Base-by-base conservation (phyloP, 2,797 vertebrate species). In the Calcarius lapponicus region DNA sequence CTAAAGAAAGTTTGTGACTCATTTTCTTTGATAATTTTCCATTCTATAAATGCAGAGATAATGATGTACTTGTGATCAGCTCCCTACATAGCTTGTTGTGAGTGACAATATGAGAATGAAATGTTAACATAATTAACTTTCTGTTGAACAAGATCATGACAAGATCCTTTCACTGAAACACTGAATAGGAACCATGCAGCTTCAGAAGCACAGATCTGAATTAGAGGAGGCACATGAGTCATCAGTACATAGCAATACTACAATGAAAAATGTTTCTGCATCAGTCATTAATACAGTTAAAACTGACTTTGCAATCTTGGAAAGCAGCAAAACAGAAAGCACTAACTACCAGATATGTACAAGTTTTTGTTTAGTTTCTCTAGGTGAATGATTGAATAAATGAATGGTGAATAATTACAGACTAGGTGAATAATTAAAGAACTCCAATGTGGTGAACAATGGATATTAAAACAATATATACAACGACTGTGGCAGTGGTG, bases 1-100 rank as follows among this genome's bases (percentile, higher is more conserved):
- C 40, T 38, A 19, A 66, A 79, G 58, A 80, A 92, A 71, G 83
- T 36, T 28, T 69, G 69, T 96, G 96, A 95, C 67, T 95, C 94
- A 93, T 79, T 76, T 93, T 79, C 93, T 87, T 38, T 50, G 42
- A 67, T 61, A 36, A 81, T 76, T 70, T 93, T 76, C 81, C 66
- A 18, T 72, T 84, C 80, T 73, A 31, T 61, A 94, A 92, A 86
- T 84, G 54, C 73, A 88, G 53, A 83, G 75, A 87, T 76, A 76
- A 94, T 81, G 2, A 78, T 26, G 75, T 16, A 58, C 58, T 84
- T 92, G 61, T 84, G 72, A 94, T 88, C 69, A 74, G 29, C 61
- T 83, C 13, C 26, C 72, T 67, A 43, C 26, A 40, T 7, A 74
- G 50, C 67, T 74, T 80, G 69, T 45, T 92, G 72, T 62, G 51